A percentile compares a stretch with the other conserved stretches of the same genome.
These are phyloP conservation scores for Caenorhabditis sulstoni DNA, from an alignment of 2,888 invertebrate species.

Conservation along the genomic window DNA sequence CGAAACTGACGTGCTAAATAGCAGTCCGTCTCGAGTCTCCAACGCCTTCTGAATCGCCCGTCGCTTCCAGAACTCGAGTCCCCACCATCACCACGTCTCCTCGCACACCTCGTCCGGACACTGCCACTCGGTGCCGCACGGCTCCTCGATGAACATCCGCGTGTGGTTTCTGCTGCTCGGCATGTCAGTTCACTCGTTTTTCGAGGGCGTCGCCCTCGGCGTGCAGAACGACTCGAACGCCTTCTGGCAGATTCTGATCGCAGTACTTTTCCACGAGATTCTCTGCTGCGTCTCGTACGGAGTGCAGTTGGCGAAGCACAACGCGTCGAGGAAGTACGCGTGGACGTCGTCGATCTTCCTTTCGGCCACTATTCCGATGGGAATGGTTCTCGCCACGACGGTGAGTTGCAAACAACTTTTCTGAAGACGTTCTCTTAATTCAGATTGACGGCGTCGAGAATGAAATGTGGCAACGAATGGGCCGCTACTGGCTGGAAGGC, in stretches of 20 bases:
- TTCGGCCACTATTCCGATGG: slow-evolving; percentile 74
- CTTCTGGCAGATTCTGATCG: slow-evolving; percentile 74
- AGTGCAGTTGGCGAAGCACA: slow-evolving; percentile 74
- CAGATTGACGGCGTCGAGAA: slow-evolving; percentile 71
- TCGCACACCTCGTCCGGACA: slow-evolving; percentile 10
- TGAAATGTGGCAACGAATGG: slow-evolving; percentile 60
- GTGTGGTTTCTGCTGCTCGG: slow-evolving; percentile 82
- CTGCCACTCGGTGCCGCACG: slow-evolving; percentile 13
- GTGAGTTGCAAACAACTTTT: slow-evolving; percentile 40
- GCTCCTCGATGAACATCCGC: slow-evolving; percentile 44
- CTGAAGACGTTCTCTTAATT: too few species aligned
- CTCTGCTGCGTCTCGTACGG: slow-evolving; percentile 78
- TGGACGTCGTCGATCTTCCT: slow-evolving; percentile 68
- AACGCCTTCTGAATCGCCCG: too few species aligned
- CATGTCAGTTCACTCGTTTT: slow-evolving; percentile 84
- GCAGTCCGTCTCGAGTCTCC: too few species aligned
- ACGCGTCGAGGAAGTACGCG: slow-evolving; percentile 66
- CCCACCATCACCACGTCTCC: slow-evolving; percentile 17
- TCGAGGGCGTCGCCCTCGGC: slow-evolving; percentile 84
- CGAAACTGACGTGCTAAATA: too few species aligned
- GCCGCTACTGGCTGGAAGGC: slow-evolving; percentile 76
- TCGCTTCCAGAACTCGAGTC: slow-evolving; percentile 20
- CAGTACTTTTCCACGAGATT: slow-evolving; percentile 76
- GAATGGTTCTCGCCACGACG: slow-evolving; percentile 72
- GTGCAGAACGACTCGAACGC: slow-evolving; percentile 80